These are phyloP conservation scores for Mellilla xanthometata DNA, from an alignment of 2,888 invertebrate species.

Conservation along the genomic window DNA sequence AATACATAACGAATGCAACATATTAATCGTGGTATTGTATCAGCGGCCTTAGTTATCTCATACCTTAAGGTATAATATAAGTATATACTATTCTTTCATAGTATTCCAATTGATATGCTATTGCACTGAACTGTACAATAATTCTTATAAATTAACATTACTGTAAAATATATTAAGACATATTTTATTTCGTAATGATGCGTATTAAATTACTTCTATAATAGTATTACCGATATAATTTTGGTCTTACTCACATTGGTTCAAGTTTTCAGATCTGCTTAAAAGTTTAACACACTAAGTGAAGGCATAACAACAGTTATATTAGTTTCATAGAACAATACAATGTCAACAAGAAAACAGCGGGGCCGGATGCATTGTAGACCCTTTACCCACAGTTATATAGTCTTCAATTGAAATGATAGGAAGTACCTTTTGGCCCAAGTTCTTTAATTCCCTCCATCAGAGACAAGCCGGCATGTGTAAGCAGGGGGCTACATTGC, in stretches of 20 bases:
- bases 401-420: too few relatives aligned
- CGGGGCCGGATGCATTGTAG: slow-evolving; percentile 29
- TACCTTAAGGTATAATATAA: too few relatives aligned
- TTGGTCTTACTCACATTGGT: slow-evolving; percentile 33
- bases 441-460: too few relatives aligned
- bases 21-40: too few relatives aligned
- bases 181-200: too few relatives aligned
- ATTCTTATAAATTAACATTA: background rate
- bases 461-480: too few relatives aligned
- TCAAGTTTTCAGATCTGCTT: slow-evolving; percentile 41
- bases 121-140: slow-evolving; percentile 2
- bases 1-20: background rate
- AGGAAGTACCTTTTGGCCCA: too few relatives aligned
- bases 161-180: background rate
- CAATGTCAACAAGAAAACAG: slow-evolving; percentile 60
- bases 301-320: slow-evolving; percentile 64
- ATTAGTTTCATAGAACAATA: slow-evolving; percentile 54
- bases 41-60: too few relatives aligned
- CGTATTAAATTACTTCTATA: too few relatives aligned
- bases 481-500: slow-evolving; percentile 14
- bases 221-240: background rate
- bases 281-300: slow-evolving; percentile 32
- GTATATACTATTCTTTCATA: background rate
- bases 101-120: background rate
- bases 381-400: slow-evolving; percentile 15